Conservation (phyloP, 2,113 vertebrate species). For the Saguinus midas region DNA sequence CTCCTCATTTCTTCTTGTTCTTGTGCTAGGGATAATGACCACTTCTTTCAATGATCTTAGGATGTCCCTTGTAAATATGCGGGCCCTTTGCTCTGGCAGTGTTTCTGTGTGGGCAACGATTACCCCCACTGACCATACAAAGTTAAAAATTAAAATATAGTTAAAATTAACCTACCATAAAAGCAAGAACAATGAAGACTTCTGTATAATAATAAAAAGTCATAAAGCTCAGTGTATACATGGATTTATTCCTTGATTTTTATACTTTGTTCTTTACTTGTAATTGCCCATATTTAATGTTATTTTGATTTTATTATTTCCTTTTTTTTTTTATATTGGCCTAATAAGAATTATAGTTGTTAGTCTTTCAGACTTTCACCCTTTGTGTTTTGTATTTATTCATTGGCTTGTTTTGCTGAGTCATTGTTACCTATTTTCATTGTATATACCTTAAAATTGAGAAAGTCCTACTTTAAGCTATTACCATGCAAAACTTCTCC, state of each 20-base stretch:
- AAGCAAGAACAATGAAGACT: background rate
- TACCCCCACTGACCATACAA: background rate
- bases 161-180: background rate
- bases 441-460: background rate
- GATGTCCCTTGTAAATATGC: background rate
- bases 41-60: background rate
- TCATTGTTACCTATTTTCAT: background rate
- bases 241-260: background rate
- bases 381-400: background rate
- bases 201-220: background rate
- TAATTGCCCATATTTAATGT: background rate
- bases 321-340: background rate
- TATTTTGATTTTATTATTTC: background rate
- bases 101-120: background rate
- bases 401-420: background rate
- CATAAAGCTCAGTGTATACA: background rate
- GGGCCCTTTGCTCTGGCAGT: background rate
- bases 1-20: background rate
- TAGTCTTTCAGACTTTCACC: background rate
- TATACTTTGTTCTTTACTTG: background rate
- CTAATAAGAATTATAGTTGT: background rate
- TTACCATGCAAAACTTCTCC: background rate
- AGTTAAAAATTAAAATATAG: background rate
- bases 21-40: background rate
- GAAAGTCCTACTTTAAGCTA: background rate